phyloP scores from a whole-genome alignment of 2,888 invertebrate genomes.

The Atherix ibis region DNA sequence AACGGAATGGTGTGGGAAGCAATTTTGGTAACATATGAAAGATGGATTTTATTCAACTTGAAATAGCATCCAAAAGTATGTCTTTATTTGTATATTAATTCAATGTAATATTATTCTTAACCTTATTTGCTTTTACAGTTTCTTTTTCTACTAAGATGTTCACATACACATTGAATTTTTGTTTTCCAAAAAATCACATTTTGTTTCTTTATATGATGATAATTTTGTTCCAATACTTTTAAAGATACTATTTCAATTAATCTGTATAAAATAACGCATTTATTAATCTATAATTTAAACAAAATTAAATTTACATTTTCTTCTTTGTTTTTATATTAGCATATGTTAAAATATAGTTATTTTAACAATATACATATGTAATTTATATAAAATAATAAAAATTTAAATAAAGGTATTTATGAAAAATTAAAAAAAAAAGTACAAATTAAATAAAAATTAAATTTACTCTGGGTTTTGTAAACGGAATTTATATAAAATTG shows the following conservation, averaged over 20 bases:
- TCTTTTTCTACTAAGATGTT: not conserved
- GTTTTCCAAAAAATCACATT: not conserved
- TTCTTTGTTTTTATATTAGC: not conserved
- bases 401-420: not conserved
- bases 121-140: not conserved
- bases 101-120: not conserved
- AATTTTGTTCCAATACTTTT: not conserved
- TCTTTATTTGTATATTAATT: conserved; percentile 9
- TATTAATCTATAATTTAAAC: not conserved
- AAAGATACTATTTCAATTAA: conserved; percentile 1
- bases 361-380: not conserved
- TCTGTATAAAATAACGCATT: conserved; percentile 5
- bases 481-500: conserved; percentile 7
- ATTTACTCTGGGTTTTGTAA: too few relatives aligned
- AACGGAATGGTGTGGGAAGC: conserved; percentile 36
- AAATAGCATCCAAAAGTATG: conserved; percentile 19
- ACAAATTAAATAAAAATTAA: not conserved
- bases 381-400: not conserved
- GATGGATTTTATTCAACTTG: conserved; percentile 20
- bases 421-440: not conserved
- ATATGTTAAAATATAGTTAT: not conserved
- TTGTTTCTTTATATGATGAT: not conserved
- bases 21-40: conserved; percentile 32
- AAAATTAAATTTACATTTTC: not conserved
- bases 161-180: not conserved